phyloP scores from a whole-genome alignment of 2,113 vertebrate species.

The Pelusios castaneus region DNA sequence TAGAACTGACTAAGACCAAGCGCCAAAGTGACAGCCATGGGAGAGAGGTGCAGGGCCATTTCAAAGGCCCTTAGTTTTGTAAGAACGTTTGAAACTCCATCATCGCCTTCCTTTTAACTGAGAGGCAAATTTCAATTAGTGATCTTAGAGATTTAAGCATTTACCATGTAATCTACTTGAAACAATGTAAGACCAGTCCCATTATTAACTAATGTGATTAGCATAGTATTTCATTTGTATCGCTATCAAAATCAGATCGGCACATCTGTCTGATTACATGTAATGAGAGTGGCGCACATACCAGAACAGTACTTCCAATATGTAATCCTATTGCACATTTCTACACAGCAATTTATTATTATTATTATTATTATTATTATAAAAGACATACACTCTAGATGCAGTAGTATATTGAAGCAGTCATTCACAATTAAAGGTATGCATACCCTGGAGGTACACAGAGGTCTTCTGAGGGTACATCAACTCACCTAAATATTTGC shows the following conservation, averaged over 20 bases:
- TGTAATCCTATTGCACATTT: background rate
- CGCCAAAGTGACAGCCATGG: background rate
- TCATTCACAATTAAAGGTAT: too few relatives aligned
- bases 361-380: too few relatives aligned
- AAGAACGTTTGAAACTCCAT: background rate
- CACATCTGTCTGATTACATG: background rate
- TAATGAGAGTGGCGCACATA: rapidly evolving
- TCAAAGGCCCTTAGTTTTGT: background rate
- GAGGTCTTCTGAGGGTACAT: too few relatives aligned
- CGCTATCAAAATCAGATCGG: background rate
- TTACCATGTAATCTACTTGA: background rate
- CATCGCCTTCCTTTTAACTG: background rate
- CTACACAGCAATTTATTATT: background rate
- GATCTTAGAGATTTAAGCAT: background rate
- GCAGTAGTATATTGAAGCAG: background rate
- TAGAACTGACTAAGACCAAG: rapidly evolving
- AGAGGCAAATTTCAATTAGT: background rate
- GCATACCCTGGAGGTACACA: too few relatives aligned
- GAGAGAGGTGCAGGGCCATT: rapidly evolving
- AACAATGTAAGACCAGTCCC: background rate
- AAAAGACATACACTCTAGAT: background rate
- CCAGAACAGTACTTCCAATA: background rate
- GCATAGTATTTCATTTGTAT: background rate
- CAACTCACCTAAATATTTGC: too few relatives aligned
- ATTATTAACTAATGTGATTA: background rate